These are phyloP conservation scores for Acleris emargana DNA, from an alignment of 2,888 invertebrate genomes.

Conservation along the genomic window DNA sequence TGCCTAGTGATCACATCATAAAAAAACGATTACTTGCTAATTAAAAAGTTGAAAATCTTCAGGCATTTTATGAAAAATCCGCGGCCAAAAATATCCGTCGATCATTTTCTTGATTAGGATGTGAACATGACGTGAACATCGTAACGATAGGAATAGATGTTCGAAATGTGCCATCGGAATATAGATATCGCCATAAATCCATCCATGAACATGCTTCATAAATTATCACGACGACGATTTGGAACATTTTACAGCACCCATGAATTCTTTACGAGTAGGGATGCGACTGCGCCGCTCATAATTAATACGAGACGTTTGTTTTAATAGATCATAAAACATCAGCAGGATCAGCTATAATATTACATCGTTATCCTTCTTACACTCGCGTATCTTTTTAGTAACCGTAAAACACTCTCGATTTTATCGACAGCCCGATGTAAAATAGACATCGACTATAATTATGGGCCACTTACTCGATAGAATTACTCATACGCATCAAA, in stretches of 20 bases:
- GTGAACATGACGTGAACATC: not conserved
- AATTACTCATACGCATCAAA: constrained; percentile 53
- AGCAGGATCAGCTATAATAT: constrained; percentile 66
- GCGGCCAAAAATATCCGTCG: not conserved
- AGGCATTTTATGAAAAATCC: not conserved
- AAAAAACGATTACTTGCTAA: too few species aligned
- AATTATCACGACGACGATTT: constrained; percentile 82
- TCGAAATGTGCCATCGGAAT: constrained; percentile 42
- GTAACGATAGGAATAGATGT: constrained; percentile 7
- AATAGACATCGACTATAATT: constrained; percentile 45
- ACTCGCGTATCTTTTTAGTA: constrained; percentile 58
- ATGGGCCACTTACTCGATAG: constrained; percentile 46
- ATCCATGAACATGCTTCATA: constrained; percentile 81
- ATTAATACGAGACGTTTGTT: constrained; percentile 83
- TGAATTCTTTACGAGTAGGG: constrained; percentile 81
- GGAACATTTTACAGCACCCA: constrained; percentile 81
- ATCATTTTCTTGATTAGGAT: constrained; percentile 1
- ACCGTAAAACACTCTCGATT: constrained; percentile 65
- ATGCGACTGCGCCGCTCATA: constrained; percentile 76
- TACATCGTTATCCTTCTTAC: constrained; percentile 60
- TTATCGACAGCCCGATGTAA: constrained; percentile 55
- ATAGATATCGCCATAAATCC: constrained; percentile 72
- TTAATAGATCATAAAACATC: constrained; percentile 80
- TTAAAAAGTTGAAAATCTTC: too few species aligned
- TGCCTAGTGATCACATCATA: too few species aligned